These are phyloP conservation scores for Microctenopoma lineatum DNA, from an alignment of 2,797 vertebrate genomes.

Conservation along the genomic window DNA sequence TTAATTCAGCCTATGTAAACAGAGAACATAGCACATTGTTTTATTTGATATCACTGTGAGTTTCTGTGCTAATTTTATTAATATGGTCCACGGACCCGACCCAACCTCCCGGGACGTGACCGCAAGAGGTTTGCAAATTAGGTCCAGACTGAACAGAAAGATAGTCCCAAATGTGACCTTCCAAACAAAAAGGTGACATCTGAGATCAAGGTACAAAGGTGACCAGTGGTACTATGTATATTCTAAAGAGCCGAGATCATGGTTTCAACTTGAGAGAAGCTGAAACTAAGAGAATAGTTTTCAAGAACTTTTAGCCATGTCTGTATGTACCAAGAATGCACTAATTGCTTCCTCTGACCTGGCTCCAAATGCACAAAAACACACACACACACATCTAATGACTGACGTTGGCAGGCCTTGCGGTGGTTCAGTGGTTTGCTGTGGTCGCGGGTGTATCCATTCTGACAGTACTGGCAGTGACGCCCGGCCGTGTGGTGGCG, in stretches of 20 bases:
- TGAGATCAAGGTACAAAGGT: too few species aligned
- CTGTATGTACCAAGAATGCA: background rate
- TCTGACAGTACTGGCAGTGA: conserved; percentile 93
- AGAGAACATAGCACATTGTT: background rate
- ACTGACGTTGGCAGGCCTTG: conserved; percentile 91
- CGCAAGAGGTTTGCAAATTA: background rate
- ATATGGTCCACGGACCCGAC: background rate
- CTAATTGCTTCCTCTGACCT: background rate
- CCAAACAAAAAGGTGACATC: too few species aligned
- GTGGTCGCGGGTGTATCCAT: conserved; percentile 88
- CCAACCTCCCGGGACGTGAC: background rate
- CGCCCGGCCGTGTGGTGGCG: conserved; percentile 91
- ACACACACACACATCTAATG: conserved; percentile 25
- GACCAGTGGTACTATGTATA: too few species aligned
- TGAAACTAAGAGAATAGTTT: background rate
- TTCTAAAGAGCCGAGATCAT: too few species aligned
- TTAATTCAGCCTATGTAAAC: background rate
- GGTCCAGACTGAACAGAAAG: background rate
- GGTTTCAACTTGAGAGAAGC: too few species aligned
- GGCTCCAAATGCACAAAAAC: conserved; percentile 2
- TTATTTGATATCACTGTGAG: background rate
- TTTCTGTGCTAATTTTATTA: background rate
- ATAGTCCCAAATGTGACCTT: background rate
- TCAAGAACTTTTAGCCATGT: too few species aligned
- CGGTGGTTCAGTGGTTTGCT: conserved; percentile 85